phyloP scores from a whole-genome alignment of 2,113 vertebrate species.

The Toxotes chatareus region DNA sequence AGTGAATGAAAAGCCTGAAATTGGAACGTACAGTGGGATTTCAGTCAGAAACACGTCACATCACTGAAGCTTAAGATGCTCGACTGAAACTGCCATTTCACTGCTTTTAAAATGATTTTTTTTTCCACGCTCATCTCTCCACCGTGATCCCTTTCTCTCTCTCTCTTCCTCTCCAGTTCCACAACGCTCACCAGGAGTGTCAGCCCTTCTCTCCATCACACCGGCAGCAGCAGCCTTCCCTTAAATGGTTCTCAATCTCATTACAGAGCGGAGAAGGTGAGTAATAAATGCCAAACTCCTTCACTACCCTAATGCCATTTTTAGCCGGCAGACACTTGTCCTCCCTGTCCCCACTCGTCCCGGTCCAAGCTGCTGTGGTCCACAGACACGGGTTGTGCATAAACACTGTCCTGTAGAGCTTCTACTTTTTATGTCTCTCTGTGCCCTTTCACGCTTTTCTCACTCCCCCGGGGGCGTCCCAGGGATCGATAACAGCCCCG shows the following conservation, averaged over 20 bases:
- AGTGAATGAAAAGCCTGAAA: too few relatives aligned
- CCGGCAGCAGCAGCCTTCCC: slow-evolving; percentile 14
- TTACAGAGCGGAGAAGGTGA: slow-evolving; percentile 47
- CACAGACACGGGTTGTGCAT: slow-evolving; percentile 58
- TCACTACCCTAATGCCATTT: slow-evolving; percentile 28
- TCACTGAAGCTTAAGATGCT: neutral
- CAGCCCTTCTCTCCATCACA: slow-evolving; percentile 18
- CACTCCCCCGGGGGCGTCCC: slow-evolving; percentile 57
- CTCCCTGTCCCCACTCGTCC: neutral
- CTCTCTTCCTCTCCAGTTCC: neutral
- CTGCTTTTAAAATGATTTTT: neutral
- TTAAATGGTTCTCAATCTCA: slow-evolving; percentile 46
- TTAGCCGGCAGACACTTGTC: slow-evolving; percentile 15
- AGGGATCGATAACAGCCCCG: slow-evolving; percentile 54
- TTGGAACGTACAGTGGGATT: too few relatives aligned
- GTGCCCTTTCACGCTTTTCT: slow-evolving; percentile 78
- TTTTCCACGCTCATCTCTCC: neutral
- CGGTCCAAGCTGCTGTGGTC: neutral
- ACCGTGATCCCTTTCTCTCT: neutral
- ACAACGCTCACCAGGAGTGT: slow-evolving; percentile 16
- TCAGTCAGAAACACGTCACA: too few relatives aligned
- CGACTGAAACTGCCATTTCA: neutral
- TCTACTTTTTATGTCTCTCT: slow-evolving; percentile 46
- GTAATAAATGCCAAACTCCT: slow-evolving; percentile 58
- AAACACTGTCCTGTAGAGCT: slow-evolving; percentile 49